Evolutionary conservation across 2,113 vertebrate genomes (phyloP).

Genomic region (Perca flavescens): DNA sequence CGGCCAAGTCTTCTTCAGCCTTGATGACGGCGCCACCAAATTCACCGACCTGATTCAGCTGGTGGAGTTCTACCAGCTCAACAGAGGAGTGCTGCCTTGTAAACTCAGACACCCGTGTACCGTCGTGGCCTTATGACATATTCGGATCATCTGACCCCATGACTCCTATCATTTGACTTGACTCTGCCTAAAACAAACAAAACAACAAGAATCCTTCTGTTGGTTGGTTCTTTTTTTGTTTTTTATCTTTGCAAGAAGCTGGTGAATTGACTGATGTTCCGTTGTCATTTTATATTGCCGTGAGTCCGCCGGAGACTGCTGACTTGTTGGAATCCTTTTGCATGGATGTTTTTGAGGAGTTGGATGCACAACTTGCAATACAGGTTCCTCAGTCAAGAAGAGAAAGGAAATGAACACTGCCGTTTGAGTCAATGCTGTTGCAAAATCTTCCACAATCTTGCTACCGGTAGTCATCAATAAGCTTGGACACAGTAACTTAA

Average conservation of each 20-base stretch:
- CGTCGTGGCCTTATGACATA: conserved; percentile 97
- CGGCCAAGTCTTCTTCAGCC: conserved; percentile 95
- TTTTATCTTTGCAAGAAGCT: conserved; percentile 66
- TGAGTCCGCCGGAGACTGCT: conserved; percentile 66
- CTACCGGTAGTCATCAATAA: conserved; percentile 60
- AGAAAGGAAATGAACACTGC: conserved; percentile 68
- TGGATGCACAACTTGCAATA: conserved; percentile 40
- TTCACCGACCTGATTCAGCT: conserved; percentile 99
- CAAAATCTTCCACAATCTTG: conserved; percentile 51
- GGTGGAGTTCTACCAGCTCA: conserved; percentile 99
- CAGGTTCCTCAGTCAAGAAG: conserved; percentile 18
- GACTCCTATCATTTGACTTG: conserved; percentile 69
- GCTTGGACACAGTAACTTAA: conserved; percentile 43
- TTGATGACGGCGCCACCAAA: conserved; percentile 97
- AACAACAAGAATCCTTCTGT: conserved; percentile 45
- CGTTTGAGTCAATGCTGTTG: conserved; percentile 65
- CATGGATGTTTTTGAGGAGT: conserved; percentile 54
- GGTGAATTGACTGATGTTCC: conserved; percentile 74
- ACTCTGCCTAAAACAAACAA: conserved; percentile 73
- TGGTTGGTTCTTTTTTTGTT: conserved; percentile 53
- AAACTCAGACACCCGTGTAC: conserved; percentile 99
- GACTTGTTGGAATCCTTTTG: conserved; percentile 54
- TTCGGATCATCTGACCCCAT: conserved; percentile 55
- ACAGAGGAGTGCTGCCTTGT: conserved; percentile 97
- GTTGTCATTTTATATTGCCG: conserved; percentile 43